Conservation (phyloP, 2,888 invertebrate genomes). For the Nowickia ferox region DNA sequence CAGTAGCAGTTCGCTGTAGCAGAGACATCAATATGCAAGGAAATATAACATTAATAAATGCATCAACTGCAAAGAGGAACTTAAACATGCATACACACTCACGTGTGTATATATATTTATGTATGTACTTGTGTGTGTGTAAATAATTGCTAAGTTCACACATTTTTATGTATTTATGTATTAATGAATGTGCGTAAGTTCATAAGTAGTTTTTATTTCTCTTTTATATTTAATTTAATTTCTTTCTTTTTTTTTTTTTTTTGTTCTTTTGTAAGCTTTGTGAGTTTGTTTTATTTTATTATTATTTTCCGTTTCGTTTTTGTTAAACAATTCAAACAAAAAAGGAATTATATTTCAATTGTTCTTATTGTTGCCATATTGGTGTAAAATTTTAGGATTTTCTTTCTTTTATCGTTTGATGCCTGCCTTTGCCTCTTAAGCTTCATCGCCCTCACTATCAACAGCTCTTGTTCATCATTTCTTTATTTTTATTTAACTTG, state of each 20-base stretch:
- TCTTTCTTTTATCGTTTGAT: conserved; percentile 38
- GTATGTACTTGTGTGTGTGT: background rate
- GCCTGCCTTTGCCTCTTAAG: conserved; percentile 28
- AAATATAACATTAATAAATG: too few species aligned
- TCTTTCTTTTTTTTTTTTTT: background rate
- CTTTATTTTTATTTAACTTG: background rate
- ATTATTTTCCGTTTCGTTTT: conserved; percentile 8
- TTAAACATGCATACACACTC: background rate
- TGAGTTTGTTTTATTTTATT: conserved; percentile 46
- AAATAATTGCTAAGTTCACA: background rate
- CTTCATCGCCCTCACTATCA: conserved; percentile 2
- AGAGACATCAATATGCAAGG: background rate
- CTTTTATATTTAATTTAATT: conserved; percentile 25
- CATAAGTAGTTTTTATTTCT: conserved; percentile 56
- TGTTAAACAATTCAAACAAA: conserved; percentile 53
- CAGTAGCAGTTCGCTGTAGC: background rate
- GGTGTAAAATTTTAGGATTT: conserved; percentile 70
- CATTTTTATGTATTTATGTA: background rate
- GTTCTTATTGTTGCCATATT: conserved; percentile 72
- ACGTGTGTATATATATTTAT: background rate
- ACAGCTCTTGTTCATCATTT: conserved; percentile 3
- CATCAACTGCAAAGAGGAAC: too few species aligned
- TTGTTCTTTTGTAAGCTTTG: conserved; percentile 61
- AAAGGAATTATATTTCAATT: conserved; percentile 69
- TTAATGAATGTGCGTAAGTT: background rate